These are phyloP conservation scores for Periophthalmus modestus DNA, from an alignment of 2,113 vertebrate genomes.

Conservation along the genomic window DNA sequence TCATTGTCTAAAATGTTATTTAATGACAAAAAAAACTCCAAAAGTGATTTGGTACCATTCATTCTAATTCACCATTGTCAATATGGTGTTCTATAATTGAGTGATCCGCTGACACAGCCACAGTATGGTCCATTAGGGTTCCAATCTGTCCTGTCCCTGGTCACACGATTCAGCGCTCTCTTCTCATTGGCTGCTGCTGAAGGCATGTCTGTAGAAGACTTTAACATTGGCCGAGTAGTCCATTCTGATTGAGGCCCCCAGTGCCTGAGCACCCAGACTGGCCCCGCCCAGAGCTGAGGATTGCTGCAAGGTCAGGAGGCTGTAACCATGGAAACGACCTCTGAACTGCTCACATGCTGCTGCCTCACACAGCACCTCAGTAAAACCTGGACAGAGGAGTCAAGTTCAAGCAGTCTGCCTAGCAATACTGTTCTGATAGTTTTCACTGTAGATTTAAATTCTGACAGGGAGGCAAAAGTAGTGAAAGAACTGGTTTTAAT, in stretches of 20 bases:
- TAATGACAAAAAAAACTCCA: no score
- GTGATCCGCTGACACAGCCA: no score
- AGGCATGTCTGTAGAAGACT: conserved; percentile 84
- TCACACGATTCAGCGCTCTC: neutral
- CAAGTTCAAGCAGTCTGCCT: neutral
- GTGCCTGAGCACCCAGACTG: conserved; percentile 78
- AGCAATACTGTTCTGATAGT: no score
- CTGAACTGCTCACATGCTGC: conserved; percentile 46
- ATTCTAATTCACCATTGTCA: no score
- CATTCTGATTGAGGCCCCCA: conserved; percentile 73
- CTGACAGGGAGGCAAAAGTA: no score
- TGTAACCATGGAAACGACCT: conserved; percentile 79
- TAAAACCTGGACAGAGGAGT: conserved; percentile 78
- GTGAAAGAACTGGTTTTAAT: no score
- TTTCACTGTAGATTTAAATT: neutral
- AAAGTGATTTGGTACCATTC: no score
- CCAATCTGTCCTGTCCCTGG: no score
- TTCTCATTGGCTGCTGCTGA: conserved; percentile 59
- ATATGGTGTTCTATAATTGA: no score
- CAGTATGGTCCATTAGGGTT: neutral
- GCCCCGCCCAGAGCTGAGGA: conserved; percentile 87
- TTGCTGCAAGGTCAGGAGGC: conserved; percentile 79
- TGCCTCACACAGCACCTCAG: conserved; percentile 69
- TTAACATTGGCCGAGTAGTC: conserved; percentile 75
- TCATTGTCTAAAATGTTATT: no score